These are phyloP conservation scores for Oligia fasciuncula DNA, from an alignment of 2,888 invertebrate species.

Conservation along the genomic window DNA sequence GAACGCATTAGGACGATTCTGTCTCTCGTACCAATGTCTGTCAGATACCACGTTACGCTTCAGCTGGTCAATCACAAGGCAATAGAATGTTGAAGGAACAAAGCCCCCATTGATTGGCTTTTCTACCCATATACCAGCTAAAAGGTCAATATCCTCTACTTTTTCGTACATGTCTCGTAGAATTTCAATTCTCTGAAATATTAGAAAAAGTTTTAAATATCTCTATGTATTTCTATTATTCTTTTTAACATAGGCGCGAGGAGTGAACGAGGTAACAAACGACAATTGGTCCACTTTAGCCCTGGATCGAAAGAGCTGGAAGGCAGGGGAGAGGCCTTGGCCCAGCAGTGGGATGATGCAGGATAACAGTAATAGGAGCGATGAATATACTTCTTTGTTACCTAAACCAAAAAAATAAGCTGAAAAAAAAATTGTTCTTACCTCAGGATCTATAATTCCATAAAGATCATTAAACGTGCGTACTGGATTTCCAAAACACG, in stretches of 20 bases:
- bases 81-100: constrained; percentile 97
- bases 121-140: constrained; percentile 96
- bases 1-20: constrained; percentile 77
- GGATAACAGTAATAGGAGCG: not conserved
- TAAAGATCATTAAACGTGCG: constrained; percentile 80
- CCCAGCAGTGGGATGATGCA: not conserved
- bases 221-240: not conserved
- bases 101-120: constrained; percentile 94
- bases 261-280: not conserved
- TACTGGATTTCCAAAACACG: constrained; percentile 93
- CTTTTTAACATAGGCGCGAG: not conserved
- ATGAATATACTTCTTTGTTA: not conserved
- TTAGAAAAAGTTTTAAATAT: not conserved
- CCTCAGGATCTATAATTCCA: constrained; percentile 72
- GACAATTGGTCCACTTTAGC: not conserved
- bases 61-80: constrained; percentile 96
- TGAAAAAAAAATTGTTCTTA: constrained; percentile 42
- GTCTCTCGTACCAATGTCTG: constrained; percentile 93
- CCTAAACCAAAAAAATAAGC: not conserved
- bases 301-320: not conserved
- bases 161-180: constrained; percentile 81
- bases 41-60: constrained; percentile 94
- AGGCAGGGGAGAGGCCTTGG: not conserved
- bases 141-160: constrained; percentile 95
- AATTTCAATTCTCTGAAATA: constrained; percentile 75